Percentiles rank a stretch among this genome's conserved stretches.
Evolutionary conservation across 92 coral and sea anemone species (phyloP).

Genomic region (Isaurus tuberculatus): DNA sequence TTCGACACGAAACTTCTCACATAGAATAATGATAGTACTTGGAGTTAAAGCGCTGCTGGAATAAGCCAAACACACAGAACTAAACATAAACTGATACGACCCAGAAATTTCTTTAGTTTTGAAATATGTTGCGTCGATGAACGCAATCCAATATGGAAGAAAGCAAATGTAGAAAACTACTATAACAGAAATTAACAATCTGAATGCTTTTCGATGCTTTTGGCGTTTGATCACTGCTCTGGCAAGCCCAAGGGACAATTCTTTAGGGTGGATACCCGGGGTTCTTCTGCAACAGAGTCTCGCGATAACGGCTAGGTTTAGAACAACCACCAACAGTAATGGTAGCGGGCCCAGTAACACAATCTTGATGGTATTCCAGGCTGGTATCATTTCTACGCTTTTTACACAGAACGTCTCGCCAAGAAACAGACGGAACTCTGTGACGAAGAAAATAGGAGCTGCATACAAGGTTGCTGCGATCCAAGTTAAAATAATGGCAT

Average conservation of each 20-base stretch:
- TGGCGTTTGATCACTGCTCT: conserved; percentile 10
- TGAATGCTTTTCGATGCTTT: conserved; percentile 25
- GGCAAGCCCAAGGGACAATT: conserved; percentile 9
- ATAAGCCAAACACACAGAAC: conserved; percentile 24
- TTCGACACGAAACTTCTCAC: conserved; percentile 38
- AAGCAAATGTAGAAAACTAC: conserved; percentile 25
- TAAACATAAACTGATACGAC: conserved; percentile 18
- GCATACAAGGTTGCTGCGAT: conserved; percentile 6
- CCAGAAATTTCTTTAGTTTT: conserved; percentile 22
- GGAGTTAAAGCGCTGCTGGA: conserved; percentile 35
- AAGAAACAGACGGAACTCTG: not conserved
- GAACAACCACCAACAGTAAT: conserved; percentile 10
- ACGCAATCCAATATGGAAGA: conserved; percentile 36
- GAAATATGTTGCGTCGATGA: conserved; percentile 10
- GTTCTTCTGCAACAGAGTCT: conserved; percentile 35
- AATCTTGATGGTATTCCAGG: conserved; percentile 34
- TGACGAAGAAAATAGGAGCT: conserved; percentile 27
- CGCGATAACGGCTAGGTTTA: conserved; percentile 29
- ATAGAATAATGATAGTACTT: not conserved
- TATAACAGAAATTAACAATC: conserved; percentile 22
- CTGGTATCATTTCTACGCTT: conserved; percentile 19
- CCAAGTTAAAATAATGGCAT: conserved; percentile 22
- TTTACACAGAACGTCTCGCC: conserved; percentile 19
- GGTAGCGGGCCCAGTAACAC: conserved; percentile 29
- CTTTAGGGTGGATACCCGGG: conserved; percentile 17